Percentiles rank a stretch among this genome's conserved stretches.
phyloP scores from a whole-genome alignment of 2,113 vertebrate genomes.

The Tyrannus savana region DNA sequence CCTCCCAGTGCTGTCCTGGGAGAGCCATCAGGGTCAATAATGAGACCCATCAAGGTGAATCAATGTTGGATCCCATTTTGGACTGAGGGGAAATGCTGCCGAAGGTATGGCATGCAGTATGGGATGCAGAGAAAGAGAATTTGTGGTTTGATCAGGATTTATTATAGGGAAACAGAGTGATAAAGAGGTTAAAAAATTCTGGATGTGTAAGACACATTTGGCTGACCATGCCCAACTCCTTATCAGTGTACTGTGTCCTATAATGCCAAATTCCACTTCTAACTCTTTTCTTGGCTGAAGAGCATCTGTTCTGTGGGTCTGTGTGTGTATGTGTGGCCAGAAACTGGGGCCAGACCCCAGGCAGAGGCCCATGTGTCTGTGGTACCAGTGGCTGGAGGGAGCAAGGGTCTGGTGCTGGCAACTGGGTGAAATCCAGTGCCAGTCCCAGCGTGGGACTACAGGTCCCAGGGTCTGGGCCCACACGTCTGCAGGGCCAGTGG shows the following conservation, averaged over 20 bases:
- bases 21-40: neutral
- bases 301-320: neutral
- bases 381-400: accelerated
- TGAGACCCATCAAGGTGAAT: neutral
- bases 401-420: accelerated
- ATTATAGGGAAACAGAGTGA: neutral
- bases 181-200: neutral
- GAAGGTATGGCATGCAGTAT: too few relatives aligned
- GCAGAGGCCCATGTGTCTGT: neutral
- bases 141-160: neutral
- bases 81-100: neutral
- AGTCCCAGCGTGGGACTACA: accelerated
- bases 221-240: neutral
- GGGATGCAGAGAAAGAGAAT: neutral
- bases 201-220: neutral
- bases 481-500: neutral
- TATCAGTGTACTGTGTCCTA: neutral
- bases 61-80: neutral
- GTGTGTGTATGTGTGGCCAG: neutral
- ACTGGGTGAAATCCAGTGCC: neutral
- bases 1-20: neutral
- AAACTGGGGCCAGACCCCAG: neutral
- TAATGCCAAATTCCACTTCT: neutral
- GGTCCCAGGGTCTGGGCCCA: neutral
- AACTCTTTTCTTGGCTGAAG: neutral